Conservation (phyloP, 2,797 vertebrate species). For the Sorex maritimensis region DNA sequence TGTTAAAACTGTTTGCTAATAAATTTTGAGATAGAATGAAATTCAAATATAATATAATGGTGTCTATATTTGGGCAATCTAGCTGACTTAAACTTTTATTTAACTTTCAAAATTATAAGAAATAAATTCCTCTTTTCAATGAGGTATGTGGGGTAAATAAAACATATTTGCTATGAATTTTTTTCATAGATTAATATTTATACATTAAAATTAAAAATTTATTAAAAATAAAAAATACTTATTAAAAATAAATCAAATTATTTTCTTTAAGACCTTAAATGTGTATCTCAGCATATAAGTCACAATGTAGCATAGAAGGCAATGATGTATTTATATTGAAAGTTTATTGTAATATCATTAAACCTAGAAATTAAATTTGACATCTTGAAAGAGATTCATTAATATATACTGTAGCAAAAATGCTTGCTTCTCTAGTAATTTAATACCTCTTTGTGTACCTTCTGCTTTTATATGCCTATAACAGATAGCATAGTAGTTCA, state of each 20-base stretch:
- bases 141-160: background rate
- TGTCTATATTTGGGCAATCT: background rate
- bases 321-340: background rate
- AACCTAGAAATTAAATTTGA: background rate
- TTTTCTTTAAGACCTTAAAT: background rate
- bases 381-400: background rate
- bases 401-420: too few relatives aligned
- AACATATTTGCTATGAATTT: background rate
- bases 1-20: background rate
- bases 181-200: background rate
- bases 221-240: background rate
- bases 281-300: background rate
- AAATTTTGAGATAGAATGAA: background rate
- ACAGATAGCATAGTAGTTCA: background rate
- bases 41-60: background rate
- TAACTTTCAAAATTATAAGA: conserved; percentile 31
- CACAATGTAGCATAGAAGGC: background rate
- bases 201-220: background rate
- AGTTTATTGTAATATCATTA: background rate
- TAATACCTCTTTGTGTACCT: too few relatives aligned
- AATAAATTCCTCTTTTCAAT: conserved; percentile 11
- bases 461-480: background rate
- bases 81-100: background rate
- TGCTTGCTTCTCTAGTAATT: too few relatives aligned
- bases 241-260: background rate